A percentile compares a stretch with the other conserved stretches of the same genome.
These are phyloP conservation scores for Myotis daubentonii DNA, from an alignment of 2,797 vertebrate species.

Conservation along the genomic window DNA sequence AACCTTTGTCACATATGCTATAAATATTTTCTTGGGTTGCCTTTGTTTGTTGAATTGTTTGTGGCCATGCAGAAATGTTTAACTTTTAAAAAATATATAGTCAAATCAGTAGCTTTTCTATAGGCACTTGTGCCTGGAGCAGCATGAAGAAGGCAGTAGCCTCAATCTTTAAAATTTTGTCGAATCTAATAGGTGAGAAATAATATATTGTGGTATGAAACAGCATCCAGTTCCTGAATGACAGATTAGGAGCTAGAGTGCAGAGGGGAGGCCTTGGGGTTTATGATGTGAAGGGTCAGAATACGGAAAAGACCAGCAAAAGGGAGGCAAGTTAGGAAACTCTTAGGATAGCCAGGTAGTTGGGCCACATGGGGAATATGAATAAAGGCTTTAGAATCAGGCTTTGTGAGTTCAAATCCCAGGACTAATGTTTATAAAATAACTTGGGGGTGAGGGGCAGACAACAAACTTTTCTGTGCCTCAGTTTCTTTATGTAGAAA, in stretches of 20 bases:
- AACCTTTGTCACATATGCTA: neutral
- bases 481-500: slow-evolving; percentile 13
- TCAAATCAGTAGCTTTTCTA: neutral
- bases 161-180: neutral
- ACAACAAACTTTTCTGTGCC: neutral
- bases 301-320: neutral
- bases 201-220: slow-evolving; percentile 8
- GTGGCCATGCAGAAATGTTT: neutral
- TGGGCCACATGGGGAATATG: neutral
- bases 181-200: neutral
- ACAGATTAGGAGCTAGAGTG: neutral
- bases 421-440: neutral
- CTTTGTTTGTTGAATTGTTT: neutral
- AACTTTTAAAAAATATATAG: neutral
- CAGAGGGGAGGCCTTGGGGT: neutral
- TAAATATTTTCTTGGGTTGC: neutral
- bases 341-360: neutral
- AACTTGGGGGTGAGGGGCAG: neutral
- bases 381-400: neutral
- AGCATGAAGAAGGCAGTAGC: neutral
- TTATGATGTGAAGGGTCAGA: neutral
- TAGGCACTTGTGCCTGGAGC: neutral
- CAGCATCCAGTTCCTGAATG: neutral
- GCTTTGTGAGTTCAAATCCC: neutral
- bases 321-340: neutral